phyloP scores from a whole-genome alignment of 2,113 vertebrate species.

The Dipodomys stephensi region DNA sequence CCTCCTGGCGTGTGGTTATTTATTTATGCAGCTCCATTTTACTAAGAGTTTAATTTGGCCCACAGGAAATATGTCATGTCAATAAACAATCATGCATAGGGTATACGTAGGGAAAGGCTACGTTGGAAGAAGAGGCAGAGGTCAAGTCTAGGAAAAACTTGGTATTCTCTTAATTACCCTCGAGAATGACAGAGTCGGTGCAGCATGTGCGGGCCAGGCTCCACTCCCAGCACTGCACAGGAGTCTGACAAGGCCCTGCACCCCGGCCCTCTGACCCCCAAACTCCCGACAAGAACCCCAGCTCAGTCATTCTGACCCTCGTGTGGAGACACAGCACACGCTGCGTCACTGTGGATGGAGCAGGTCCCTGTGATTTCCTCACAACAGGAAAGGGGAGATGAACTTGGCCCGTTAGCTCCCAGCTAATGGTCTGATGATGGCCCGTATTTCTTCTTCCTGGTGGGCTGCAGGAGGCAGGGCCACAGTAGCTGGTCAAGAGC shows the following conservation, averaged over 20 bases:
- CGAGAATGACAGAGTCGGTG: fast-evolving
- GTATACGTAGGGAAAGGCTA: neutral
- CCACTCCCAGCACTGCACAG: no score
- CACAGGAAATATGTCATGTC: neutral
- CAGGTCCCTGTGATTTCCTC: neutral
- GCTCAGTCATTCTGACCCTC: no score
- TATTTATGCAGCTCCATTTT: neutral
- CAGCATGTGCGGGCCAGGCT: no score
- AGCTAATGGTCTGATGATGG: slow-evolving; percentile 6
- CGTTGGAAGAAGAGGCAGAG: neutral
- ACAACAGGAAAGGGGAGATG: slow-evolving; percentile 1
- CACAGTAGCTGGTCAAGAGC: neutral
- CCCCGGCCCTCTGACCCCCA: no score
- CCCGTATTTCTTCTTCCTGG: neutral
- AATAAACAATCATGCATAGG: neutral
- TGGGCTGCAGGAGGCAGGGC: neutral
- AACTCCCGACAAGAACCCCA: no score
- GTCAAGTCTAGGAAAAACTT: fast-evolving
- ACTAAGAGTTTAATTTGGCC: fast-evolving
- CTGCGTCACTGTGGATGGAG: neutral
- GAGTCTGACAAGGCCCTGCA: no score
- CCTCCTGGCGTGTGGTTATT: neutral
- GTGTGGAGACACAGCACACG: neutral
- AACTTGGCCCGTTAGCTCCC: neutral
- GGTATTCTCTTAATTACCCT: fast-evolving